A percentile compares a stretch with the other conserved stretches of the same genome.
phyloP scores from a whole-genome alignment of 2,113 vertebrate genomes.

The Elachura formosa region DNA sequence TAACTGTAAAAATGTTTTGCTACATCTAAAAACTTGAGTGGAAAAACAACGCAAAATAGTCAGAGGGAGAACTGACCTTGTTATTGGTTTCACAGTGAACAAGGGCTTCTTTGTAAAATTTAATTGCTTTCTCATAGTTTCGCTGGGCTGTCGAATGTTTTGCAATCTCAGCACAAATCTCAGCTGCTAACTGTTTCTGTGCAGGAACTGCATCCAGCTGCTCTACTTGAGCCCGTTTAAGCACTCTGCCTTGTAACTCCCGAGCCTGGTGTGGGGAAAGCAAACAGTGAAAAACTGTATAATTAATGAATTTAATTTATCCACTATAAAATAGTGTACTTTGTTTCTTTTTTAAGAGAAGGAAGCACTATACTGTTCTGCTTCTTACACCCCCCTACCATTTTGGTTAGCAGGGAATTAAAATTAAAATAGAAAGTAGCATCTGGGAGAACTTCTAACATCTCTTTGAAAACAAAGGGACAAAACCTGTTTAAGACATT shows the following conservation, averaged over 20 bases:
- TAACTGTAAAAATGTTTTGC: constrained; percentile 57
- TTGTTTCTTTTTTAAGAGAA: neutral
- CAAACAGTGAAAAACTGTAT: neutral
- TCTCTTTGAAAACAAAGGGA: neutral
- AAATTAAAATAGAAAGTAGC: neutral
- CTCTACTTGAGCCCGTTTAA: constrained; percentile 90
- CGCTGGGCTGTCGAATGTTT: constrained; percentile 88
- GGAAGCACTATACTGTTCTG: neutral
- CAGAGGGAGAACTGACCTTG: constrained; percentile 81
- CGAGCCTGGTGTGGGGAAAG: constrained; percentile 75
- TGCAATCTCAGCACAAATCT: constrained; percentile 95
- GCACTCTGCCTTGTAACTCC: constrained; percentile 88
- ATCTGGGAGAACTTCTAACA: neutral
- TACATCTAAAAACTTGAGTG: constrained; percentile 2
- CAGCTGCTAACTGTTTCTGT: constrained; percentile 91
- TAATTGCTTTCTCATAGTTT: constrained; percentile 94
- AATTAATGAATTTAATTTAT: neutral
- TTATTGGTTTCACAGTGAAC: constrained; percentile 93
- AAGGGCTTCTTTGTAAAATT: constrained; percentile 98
- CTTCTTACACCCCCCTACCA: neutral
- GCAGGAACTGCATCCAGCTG: constrained; percentile 85
- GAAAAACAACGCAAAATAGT: constrained; percentile 15
- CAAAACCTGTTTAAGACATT: neutral
- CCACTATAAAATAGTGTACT: neutral
- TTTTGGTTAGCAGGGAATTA: neutral